Conservation (phyloP, 2,888 invertebrate genomes). For the Parelbella ahira region DNA sequence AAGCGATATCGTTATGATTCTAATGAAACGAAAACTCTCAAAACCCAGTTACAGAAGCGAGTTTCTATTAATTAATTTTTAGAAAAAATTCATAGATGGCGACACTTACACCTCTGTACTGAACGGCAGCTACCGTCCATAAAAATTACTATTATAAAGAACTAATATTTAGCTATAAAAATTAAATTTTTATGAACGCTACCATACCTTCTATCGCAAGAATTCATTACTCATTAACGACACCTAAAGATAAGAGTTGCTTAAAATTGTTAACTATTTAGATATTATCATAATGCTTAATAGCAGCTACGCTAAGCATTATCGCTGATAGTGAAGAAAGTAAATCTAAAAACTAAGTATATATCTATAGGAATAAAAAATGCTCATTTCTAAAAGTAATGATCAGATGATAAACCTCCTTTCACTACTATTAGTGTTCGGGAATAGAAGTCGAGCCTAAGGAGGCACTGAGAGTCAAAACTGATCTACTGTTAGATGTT, state of each 20-base stretch:
- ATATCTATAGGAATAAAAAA: too few relatives aligned
- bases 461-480: too few relatives aligned
- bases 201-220: too few relatives aligned
- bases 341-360: slow-evolving; percentile 18
- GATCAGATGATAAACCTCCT: too few relatives aligned
- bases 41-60: slow-evolving; percentile 17
- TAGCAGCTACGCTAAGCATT: slow-evolving; percentile 21
- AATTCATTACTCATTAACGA: slow-evolving; percentile 2
- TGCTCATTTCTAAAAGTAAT: too few relatives aligned
- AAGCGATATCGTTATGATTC: slow-evolving; percentile 3
- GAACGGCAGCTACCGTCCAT: slow-evolving; percentile 8
- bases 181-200: slow-evolving; percentile 12
- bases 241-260: slow-evolving; percentile 5
- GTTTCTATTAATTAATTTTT: slow-evolving; percentile 7
- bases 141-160: slow-evolving; percentile 1
- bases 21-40: slow-evolving; percentile 7
- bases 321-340: slow-evolving; percentile 6
- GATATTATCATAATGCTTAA: slow-evolving; percentile 3
- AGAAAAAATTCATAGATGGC: slow-evolving; percentile 5
- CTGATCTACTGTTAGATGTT: too few relatives aligned
- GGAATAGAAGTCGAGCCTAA: too few relatives aligned
- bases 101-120: slow-evolving; percentile 8
- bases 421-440: too few relatives aligned
- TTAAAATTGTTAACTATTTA: slow-evolving; percentile 9
- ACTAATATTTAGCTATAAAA: not conserved